Base-by-base conservation (phyloP, 2,113 vertebrate species). In the Seriola quinqueradiata region DNA sequence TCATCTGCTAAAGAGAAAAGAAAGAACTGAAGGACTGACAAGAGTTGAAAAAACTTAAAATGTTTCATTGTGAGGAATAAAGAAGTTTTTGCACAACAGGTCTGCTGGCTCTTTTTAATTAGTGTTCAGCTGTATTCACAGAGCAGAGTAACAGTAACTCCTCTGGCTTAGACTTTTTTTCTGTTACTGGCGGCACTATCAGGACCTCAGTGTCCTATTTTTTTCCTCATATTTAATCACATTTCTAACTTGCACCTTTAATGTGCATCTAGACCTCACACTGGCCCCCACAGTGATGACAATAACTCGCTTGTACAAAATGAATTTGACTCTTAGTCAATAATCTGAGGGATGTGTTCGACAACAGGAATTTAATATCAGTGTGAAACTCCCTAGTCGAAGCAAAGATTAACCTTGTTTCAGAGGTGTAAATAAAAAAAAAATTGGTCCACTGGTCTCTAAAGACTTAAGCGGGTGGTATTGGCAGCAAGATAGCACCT, bases 71-170 rank as follows among this genome's bases (percentile, higher is more conserved):
- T 1, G 0, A 28, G 60, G 38, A 38, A 78, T 4, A 55, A 23
- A 0, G 12, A 19, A 11, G 4, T n/a, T 60, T 59, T 65, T 25
- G 36, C 16, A n/a, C 28, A 65, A 48, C 40, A 11, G 65, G 25
- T 55, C 66, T 48, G 55, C 66, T 48, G 55, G 10, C 14, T 57
- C 11, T 66, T 85, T 77, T 55, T 74, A 59, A 77, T 59, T 63
- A 74, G 25, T 65, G 59, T 52, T 72, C 58, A 76, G 23, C 34
- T 25, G 19, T 75, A n/a, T 14, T 60, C 36, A 75, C 50, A 65
- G 40, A 76, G 42, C 57, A 28, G 44, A 65, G 21, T 52, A 21
- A 52, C 8, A n/a, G 50, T 9, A 19, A 21, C 7, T 52, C 19
- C 50, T 52, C 19, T 52, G 50, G 19, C 6, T 21, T 8, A 21